Percentiles rank a stretch among this genome's conserved stretches.
These are phyloP conservation scores for Picathartes gymnocephalus DNA, from an alignment of 2,113 vertebrate genomes.

Conservation along the genomic window DNA sequence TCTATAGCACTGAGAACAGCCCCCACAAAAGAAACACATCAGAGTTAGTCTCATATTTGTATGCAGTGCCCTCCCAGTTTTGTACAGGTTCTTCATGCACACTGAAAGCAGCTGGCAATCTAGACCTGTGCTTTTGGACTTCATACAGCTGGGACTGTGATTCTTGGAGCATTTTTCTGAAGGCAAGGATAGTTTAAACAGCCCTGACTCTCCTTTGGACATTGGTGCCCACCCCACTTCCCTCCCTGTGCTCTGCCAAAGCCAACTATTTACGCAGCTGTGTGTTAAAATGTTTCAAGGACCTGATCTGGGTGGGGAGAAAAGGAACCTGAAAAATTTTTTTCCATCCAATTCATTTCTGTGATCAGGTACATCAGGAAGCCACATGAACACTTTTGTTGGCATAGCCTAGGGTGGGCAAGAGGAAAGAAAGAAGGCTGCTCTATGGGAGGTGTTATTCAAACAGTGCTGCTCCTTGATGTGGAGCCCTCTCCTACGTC, in stretches of 20 bases:
- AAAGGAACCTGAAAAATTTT: neutral
- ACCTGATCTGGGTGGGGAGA: neutral
- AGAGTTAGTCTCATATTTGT: neutral
- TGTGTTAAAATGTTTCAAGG: neutral
- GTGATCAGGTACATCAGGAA: neutral
- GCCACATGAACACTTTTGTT: neutral
- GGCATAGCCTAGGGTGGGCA: neutral
- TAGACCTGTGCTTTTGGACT: neutral
- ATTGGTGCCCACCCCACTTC: neutral
- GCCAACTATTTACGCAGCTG: conserved; percentile 29
- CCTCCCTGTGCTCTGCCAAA: neutral
- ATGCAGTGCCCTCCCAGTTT: neutral
- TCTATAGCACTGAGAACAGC: neutral
- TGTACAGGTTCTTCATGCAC: neutral
- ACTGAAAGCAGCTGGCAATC: neutral
- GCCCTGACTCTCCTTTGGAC: neutral
- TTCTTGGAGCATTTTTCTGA: neutral
- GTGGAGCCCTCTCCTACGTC: neutral
- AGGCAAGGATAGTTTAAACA: neutral
- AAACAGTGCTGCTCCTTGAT: neutral
- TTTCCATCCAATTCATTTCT: neutral
- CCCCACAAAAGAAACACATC: neutral
- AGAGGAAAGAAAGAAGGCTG: neutral
- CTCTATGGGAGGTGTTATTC: neutral
- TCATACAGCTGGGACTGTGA: neutral